Conservation (phyloP, 2,797 vertebrate species). For the Glossophaga mutica region DNA sequence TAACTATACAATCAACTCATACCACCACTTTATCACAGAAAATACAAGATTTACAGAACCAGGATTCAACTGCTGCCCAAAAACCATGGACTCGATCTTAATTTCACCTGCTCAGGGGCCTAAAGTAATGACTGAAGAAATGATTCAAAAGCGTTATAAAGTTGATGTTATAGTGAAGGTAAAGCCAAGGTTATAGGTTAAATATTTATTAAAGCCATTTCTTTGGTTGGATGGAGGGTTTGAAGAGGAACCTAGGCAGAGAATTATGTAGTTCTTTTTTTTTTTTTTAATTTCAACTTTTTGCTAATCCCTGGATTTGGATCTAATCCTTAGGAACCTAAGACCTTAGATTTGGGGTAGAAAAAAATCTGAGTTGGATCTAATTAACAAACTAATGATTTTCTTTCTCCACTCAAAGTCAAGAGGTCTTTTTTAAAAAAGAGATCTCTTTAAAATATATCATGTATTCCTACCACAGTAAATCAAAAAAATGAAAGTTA, state of each 20-base stretch:
- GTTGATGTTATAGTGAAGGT: slow-evolving; percentile 75
- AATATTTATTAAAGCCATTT: slow-evolving; percentile 57
- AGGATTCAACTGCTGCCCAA: slow-evolving; percentile 67
- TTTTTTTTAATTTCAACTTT: not conserved
- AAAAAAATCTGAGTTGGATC: slow-evolving; percentile 37
- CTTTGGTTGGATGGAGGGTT: slow-evolving; percentile 55
- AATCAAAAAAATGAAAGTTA: slow-evolving; percentile 10
- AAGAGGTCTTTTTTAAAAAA: not conserved
- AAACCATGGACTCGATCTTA: slow-evolving; percentile 70
- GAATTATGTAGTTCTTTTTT: slow-evolving; percentile 59
- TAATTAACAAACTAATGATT: slow-evolving; percentile 36
- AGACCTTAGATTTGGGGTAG: slow-evolving; percentile 35
- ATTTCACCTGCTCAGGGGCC: slow-evolving; percentile 74
- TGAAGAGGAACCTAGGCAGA: slow-evolving; percentile 57
- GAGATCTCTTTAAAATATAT: not conserved
- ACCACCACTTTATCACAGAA: slow-evolving; percentile 74
- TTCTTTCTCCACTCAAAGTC: slow-evolving; percentile 39
- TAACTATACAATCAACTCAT: slow-evolving; percentile 76
- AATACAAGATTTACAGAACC: slow-evolving; percentile 76
- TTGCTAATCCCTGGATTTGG: slow-evolving; percentile 39
- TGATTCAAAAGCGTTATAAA: slow-evolving; percentile 74
- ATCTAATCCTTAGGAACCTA: slow-evolving; percentile 18
- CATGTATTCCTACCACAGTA: slow-evolving; percentile 12
- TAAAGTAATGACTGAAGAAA: slow-evolving; percentile 76
- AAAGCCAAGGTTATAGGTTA: slow-evolving; percentile 73